Percentiles rank a stretch among this genome's conserved stretches.
Evolutionary conservation across 2,888 invertebrate species (phyloP).

Genomic region (Pantelozetes paolii): DNA sequence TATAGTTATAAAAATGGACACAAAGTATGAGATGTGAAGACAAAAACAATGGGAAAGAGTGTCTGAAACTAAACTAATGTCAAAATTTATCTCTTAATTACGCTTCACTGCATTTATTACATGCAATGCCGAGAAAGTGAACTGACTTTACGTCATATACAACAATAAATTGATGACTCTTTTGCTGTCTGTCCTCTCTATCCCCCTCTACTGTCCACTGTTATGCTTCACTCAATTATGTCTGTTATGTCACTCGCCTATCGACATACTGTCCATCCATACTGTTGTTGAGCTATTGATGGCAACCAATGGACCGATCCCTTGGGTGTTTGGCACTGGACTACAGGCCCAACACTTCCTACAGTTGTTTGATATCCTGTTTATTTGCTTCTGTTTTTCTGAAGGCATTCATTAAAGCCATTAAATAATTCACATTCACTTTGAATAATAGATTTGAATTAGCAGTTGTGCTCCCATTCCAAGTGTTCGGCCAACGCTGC

Average conservation of each 20-base stretch:
- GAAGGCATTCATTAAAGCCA: neutral
- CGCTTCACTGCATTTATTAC: conserved; percentile 36
- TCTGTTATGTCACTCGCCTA: neutral
- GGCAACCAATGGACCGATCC: neutral
- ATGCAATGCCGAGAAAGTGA: conserved; percentile 35
- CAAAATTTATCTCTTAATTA: conserved; percentile 34
- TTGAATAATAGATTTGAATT: conserved; percentile 36
- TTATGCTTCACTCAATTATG: neutral
- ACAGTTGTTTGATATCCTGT: conserved; percentile 27
- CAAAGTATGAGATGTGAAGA: neutral
- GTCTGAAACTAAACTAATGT: conserved; percentile 4
- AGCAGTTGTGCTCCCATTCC: neutral
- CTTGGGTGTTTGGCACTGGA: neutral
- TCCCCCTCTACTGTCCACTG: neutral
- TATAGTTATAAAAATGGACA: conserved; percentile 29
- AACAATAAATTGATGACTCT: conserved; percentile 26
- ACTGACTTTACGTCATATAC: conserved; percentile 24
- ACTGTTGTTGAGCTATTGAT: neutral
- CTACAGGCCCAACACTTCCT: neutral
- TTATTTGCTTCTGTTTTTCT: neutral
- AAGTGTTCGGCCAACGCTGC: neutral
- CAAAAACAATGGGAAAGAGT: neutral
- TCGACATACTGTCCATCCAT: conserved; percentile 26
- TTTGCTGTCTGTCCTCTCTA: neutral
- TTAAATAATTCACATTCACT: conserved; percentile 16